Percentiles rank a stretch among this genome's conserved stretches.
Evolutionary conservation across 2,113 vertebrate genomes (phyloP).

Genomic region (Hippocampus guttulatus): DNA sequence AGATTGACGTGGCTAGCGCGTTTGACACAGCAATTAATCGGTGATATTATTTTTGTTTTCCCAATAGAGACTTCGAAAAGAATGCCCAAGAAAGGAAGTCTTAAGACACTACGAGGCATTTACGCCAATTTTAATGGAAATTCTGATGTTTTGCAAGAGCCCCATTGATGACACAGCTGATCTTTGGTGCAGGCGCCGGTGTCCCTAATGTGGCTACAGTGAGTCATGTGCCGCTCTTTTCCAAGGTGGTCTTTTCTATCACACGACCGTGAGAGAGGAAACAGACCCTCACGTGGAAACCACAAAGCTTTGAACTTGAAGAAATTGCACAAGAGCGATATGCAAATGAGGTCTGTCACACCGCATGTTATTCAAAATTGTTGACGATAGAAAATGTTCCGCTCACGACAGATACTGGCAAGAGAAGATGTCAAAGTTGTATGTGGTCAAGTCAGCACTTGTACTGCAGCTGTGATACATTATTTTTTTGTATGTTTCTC

Average conservation of each 20-base stretch:
- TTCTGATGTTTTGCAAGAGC: too few relatives aligned
- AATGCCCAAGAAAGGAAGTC: too few relatives aligned
- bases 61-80: too few relatives aligned
- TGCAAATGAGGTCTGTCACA: conserved; percentile 31
- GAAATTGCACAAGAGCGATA: conserved; percentile 24
- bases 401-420: conserved; percentile 51
- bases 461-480: neutral
- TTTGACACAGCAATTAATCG: too few relatives aligned
- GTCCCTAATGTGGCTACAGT: neutral
- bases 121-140: too few relatives aligned
- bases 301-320: conserved; percentile 11
- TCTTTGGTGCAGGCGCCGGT: neutral
- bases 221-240: conserved; percentile 11
- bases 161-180: too few relatives aligned
- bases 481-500: neutral
- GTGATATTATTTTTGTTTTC: too few relatives aligned
- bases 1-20: too few relatives aligned
- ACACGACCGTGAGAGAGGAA: conserved; percentile 9
- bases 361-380: conserved; percentile 11
- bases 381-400: conserved; percentile 42
- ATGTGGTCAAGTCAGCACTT: conserved; percentile 44
- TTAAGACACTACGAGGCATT: too few relatives aligned
- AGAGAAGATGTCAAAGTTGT: conserved; percentile 27
- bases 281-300: conserved; percentile 56
- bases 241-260: conserved; percentile 51